Conservation (phyloP, 2,888 invertebrate species). For the Alsophila aescularia region DNA sequence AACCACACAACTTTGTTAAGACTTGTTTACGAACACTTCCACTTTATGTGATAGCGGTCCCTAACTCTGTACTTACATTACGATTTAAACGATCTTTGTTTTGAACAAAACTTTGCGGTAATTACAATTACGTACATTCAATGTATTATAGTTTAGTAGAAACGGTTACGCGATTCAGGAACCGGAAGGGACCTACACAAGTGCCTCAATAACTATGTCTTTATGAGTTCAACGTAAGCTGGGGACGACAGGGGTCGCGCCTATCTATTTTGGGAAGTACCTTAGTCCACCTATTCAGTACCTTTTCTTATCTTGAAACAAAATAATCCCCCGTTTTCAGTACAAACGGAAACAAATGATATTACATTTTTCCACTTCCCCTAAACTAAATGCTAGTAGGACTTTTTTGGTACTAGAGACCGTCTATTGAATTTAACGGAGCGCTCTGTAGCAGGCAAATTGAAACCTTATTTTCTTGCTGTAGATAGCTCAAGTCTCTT, state of each 20-base stretch:
- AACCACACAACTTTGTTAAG: constrained; percentile 77
- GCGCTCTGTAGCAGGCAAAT: constrained; percentile 3
- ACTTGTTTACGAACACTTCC: constrained; percentile 74
- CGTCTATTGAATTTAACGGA: constrained; percentile 29
- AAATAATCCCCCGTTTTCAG: constrained; percentile 27
- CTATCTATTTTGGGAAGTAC: constrained; percentile 38
- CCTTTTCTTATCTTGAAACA: constrained; percentile 32
- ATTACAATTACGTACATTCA: constrained; percentile 45
- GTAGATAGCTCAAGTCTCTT: constrained; percentile 4
- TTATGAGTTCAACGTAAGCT: constrained; percentile 36
- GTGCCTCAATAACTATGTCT: constrained; percentile 33
- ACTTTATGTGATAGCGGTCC: constrained; percentile 72
- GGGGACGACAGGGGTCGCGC: constrained; percentile 34
- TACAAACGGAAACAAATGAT: constrained; percentile 29
- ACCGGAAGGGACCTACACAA: constrained; percentile 34
- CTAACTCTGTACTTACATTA: constrained; percentile 60
- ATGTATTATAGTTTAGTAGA: constrained; percentile 25
- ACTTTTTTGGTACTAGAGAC: constrained; percentile 25
- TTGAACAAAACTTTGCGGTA: constrained; percentile 51
- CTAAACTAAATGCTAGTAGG: constrained; percentile 24
- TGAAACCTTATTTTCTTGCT: constrained; percentile 12
- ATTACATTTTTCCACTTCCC: constrained; percentile 30
- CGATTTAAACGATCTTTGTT: constrained; percentile 64
- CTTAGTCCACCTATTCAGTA: constrained; percentile 28
- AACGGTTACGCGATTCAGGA: constrained; percentile 17